These are phyloP conservation scores for Clarias macrocephalus DNA, from an alignment of 2,113 vertebrate species.

Conservation along the genomic window DNA sequence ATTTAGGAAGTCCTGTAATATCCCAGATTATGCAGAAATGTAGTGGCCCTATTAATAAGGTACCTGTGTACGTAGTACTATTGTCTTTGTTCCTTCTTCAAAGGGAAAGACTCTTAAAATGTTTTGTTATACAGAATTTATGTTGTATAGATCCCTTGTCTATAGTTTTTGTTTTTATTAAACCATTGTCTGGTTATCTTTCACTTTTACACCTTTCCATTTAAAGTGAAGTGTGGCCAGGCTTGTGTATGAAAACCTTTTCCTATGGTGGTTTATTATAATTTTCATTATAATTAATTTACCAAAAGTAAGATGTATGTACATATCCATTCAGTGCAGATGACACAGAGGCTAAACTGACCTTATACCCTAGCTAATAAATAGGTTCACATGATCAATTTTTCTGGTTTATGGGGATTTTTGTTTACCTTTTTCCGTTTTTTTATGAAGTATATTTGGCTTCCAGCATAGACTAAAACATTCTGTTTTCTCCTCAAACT, in stretches of 20 bases:
- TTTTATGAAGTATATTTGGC: not conserved
- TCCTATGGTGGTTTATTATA: conserved; percentile 13
- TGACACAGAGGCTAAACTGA: not conserved
- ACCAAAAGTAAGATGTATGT: conserved; percentile 4
- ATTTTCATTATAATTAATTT: conserved; percentile 18
- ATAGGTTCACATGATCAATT: conserved; percentile 12
- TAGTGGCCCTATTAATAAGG: conserved; percentile 45
- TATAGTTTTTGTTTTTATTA: not conserved
- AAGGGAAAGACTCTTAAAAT: conserved; percentile 35
- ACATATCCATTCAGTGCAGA: conserved; percentile 6
- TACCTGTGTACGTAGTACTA: conserved; percentile 43
- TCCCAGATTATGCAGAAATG: conserved; percentile 16
- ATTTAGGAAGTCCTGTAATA: not conserved
- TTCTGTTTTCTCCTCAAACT: not conserved
- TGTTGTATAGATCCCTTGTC: conserved; percentile 39
- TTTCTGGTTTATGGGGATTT: conserved; percentile 27
- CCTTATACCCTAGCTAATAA: conserved; percentile 11
- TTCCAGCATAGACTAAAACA: not conserved
- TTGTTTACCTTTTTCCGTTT: not conserved
- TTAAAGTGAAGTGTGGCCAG: not conserved
- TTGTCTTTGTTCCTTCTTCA: conserved; percentile 25
- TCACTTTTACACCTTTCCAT: not conserved
- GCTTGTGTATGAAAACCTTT: conserved; percentile 15
- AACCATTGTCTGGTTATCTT: conserved; percentile 4
- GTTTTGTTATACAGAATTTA: conserved; percentile 29